A percentile compares a stretch with the other conserved stretches of the same genome.
These are phyloP conservation scores for Oryzias curvinotus DNA, from an alignment of 2,113 vertebrate genomes.

Conservation along the genomic window DNA sequence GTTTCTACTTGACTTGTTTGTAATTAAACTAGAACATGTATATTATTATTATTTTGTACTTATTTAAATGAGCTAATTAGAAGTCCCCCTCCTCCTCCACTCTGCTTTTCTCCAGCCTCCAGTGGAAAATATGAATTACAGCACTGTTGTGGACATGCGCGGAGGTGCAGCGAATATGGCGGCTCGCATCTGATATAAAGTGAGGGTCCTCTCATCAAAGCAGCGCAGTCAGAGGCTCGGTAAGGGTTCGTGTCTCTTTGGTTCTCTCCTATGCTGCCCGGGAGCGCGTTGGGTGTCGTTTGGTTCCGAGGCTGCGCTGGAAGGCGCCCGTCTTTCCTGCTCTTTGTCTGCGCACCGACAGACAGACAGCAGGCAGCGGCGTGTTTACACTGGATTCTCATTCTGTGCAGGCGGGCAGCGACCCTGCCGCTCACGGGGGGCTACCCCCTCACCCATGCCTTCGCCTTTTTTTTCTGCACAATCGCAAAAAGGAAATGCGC, in stretches of 20 bases:
- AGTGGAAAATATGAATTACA: slow-evolving; percentile 55
- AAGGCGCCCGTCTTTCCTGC: background rate
- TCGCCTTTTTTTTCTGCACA: slow-evolving; percentile 22
- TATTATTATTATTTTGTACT: slow-evolving; percentile 2
- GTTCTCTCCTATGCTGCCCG: slow-evolving; percentile 2
- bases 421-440: slow-evolving; percentile 29
- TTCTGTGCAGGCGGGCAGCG: slow-evolving; percentile 22
- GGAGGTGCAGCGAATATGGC: slow-evolving; percentile 78
- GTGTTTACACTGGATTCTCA: slow-evolving; percentile 40
- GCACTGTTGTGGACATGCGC: slow-evolving; percentile 77
- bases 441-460: slow-evolving; percentile 21
- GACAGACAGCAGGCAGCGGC: slow-evolving; percentile 5
- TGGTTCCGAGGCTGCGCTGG: background rate
- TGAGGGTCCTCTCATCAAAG: slow-evolving; percentile 63
- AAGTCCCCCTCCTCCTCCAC: slow-evolving; percentile 2
- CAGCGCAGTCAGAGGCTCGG: slow-evolving; percentile 61
- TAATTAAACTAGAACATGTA: slow-evolving; percentile 23
- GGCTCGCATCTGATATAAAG: slow-evolving; percentile 74
- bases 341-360: slow-evolving; percentile 4
- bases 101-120: slow-evolving; percentile 15
- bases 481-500: background rate
- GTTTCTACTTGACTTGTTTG: slow-evolving; percentile 31
- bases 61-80: slow-evolving; percentile 21
- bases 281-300: slow-evolving; percentile 6
- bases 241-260: slow-evolving; percentile 43